phyloP scores from a whole-genome alignment of 2,797 vertebrate species.

The Octomys mimax region DNA sequence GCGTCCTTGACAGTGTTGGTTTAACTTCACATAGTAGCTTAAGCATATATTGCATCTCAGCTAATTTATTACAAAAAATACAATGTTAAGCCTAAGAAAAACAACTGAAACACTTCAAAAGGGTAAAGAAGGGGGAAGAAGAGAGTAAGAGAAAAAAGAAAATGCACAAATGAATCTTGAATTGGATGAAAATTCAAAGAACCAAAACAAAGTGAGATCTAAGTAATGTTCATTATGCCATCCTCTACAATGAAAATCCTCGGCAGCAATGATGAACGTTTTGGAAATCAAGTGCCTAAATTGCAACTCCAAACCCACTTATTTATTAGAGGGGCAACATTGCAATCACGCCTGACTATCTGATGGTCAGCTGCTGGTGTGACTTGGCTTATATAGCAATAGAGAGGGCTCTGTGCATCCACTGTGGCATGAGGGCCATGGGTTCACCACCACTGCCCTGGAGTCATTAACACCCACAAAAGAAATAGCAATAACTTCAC shows the following conservation, averaged over 20 bases:
- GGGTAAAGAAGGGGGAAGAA: neutral
- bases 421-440: neutral
- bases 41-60: neutral
- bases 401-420: neutral
- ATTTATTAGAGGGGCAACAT: neutral
- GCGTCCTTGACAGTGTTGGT: slow-evolving; percentile 60
- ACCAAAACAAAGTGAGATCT: neutral
- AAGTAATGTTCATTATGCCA: neutral
- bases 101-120: slow-evolving; percentile 33
- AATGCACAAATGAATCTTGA: neutral
- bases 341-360: neutral
- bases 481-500: neutral
- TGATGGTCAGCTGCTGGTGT: neutral
- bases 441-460: neutral
- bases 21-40: slow-evolving; percentile 60
- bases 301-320: neutral
- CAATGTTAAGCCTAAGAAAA: slow-evolving; percentile 12
- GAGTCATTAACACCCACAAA: neutral
- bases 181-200: slow-evolving; percentile 5
- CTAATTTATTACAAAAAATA: slow-evolving; percentile 1
- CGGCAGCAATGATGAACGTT: neutral
- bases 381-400: neutral
- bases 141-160: neutral
- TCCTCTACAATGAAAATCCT: slow-evolving; percentile 1
- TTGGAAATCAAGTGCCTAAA: neutral